Base-by-base conservation (phyloP, 1,140 invertebrate genomes). In the Zaprionus gabonicus region DNA sequence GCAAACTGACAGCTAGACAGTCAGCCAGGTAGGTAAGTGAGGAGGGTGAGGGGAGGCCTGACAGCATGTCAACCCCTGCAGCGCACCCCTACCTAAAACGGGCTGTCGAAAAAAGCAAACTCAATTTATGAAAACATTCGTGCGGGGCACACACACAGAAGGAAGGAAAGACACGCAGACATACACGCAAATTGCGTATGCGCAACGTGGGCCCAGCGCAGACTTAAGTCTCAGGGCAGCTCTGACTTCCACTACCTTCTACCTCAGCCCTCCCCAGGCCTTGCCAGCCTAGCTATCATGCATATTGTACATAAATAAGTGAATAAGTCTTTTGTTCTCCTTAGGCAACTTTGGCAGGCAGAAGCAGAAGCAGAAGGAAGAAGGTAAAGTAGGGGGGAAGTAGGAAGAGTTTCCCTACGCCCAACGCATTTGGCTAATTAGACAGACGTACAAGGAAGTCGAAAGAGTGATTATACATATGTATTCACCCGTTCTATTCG, bases 41-140 rank as follows among this genome's bases (percentile, higher is more conserved):
- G 36, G 53, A 20, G 23, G 4, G 0, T 0, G 17, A 20, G 28
- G 0, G 25, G 12, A 3, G 12, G 13, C 36, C 41, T 46, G 41
- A 46, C 41, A 46, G 41, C n/a, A 46, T n/a, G 7, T 46, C 41
- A 46, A 46, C 41, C n/a, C n/a, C 41, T 17, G 41, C 41, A 46
- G n/a, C 41, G 1, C n/a, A 17, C 0, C 41, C n/a, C 41, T 44
- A n/a, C 41, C 41, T 46, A 7, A 81, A 85, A 81, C 74, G 74
- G 67, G 71, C 74, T 74, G 82, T 78, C 70, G 74, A 83, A 88
- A 80, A 88, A 74, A 84, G 81, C 82, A 87, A 87, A 84, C 81
- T 79, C 85, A 88, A 87, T 87, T 84, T 87, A 81, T 90, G 84
- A 87, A 81, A 88, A 82, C 78, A 69, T 58, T 78, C 73, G 71